A percentile compares a stretch with the other conserved stretches of the same genome.
phyloP scores from a whole-genome alignment of 37 sponge, comb jelly and placozoan species.

The Chondrosia reniformis region DNA sequence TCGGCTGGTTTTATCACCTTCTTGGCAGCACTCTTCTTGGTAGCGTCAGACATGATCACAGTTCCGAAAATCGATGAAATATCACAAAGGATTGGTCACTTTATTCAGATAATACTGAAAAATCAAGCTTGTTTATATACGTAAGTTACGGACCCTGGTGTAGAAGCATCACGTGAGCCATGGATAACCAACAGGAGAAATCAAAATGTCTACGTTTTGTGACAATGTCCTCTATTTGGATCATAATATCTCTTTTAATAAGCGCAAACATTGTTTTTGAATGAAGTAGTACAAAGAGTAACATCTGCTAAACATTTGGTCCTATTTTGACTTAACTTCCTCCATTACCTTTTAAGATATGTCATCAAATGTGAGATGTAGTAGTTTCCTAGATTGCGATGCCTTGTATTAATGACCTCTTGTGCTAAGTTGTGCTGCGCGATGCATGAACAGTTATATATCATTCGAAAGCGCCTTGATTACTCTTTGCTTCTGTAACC shows the following conservation, averaged over 20 bases:
- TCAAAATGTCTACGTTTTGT: background rate
- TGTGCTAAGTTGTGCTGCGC: too few species aligned
- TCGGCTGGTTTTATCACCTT: conserved; percentile 51
- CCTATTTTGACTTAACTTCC: background rate
- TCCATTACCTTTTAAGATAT: too few species aligned
- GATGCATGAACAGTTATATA: too few species aligned
- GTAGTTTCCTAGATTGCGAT: too few species aligned
- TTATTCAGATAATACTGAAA: background rate
- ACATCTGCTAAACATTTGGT: background rate
- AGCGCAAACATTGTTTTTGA: background rate
- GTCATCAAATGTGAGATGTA: too few species aligned
- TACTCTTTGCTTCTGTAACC: too few species aligned
- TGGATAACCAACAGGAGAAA: background rate
- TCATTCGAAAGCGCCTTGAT: too few species aligned
- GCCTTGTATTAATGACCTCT: too few species aligned
- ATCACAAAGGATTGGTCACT: background rate
- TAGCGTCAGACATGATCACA: background rate
- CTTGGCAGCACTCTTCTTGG: conserved; percentile 24
- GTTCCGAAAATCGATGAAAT: background rate
- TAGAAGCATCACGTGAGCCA: conserved; percentile 23
- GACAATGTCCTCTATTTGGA: background rate
- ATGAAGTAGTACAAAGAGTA: background rate
- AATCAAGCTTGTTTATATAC: background rate
- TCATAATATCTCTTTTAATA: background rate
- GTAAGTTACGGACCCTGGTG: conserved; percentile 4